A percentile compares a stretch with the other conserved stretches of the same genome.
phyloP scores from a whole-genome alignment of 2,888 invertebrate genomes.

The Stenichneumon culpator region DNA sequence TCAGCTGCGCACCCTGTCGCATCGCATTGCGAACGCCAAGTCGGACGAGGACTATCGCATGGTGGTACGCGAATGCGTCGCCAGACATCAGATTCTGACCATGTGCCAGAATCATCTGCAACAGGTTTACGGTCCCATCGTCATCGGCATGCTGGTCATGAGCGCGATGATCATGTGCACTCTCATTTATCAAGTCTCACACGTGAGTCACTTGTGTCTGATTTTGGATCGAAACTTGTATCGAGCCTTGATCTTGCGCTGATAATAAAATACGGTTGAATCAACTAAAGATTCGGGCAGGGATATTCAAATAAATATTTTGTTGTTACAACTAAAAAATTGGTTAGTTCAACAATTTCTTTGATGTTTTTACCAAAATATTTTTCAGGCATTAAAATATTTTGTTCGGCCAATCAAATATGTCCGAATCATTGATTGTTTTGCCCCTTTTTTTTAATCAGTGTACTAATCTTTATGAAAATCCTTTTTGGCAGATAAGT shows the following conservation, averaged over 20 bases:
- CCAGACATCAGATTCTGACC: constrained; percentile 46
- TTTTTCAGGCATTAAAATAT: too few species aligned
- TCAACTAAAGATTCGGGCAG: too few species aligned
- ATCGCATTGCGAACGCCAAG: constrained; percentile 39
- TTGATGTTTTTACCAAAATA: too few species aligned
- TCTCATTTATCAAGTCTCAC: constrained; percentile 60
- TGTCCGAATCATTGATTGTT: too few species aligned
- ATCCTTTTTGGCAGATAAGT: constrained; percentile 15
- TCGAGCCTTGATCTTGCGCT: neutral
- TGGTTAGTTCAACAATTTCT: too few species aligned
- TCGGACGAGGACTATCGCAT: constrained; percentile 25
- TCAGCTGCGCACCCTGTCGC: constrained; percentile 56
- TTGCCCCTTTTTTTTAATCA: too few species aligned
- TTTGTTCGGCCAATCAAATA: too few species aligned
- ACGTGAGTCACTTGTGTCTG: constrained; percentile 45
- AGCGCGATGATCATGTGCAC: constrained; percentile 60
- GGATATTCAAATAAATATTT: too few species aligned
- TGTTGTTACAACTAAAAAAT: too few species aligned
- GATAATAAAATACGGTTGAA: too few species aligned
- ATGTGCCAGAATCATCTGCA: constrained; percentile 56
- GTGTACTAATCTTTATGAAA: neutral
- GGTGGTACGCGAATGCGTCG: constrained; percentile 51
- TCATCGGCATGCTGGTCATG: constrained; percentile 55
- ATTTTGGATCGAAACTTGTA: neutral
- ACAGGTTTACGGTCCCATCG: constrained; percentile 62